These are phyloP conservation scores for Chlorodrepanis virens DNA, from an alignment of 2,113 vertebrate species.

Conservation along the genomic window DNA sequence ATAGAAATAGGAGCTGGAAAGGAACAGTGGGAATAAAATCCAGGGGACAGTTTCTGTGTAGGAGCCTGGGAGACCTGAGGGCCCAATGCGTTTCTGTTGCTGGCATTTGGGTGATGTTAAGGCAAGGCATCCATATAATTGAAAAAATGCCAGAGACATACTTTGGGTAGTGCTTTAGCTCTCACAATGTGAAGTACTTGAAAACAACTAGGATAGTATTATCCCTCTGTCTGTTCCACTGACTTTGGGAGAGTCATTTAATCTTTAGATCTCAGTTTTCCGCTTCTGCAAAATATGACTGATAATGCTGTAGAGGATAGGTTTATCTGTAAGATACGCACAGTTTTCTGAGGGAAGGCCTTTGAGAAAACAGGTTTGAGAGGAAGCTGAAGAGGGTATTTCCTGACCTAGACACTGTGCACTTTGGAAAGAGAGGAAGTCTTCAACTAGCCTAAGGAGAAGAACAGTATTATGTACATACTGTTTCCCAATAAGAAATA, in stretches of 20 bases:
- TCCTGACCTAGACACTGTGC: neutral
- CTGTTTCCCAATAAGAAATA: neutral
- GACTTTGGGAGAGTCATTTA: neutral
- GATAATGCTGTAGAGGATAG: neutral
- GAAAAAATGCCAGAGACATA: neutral
- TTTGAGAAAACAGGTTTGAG: neutral
- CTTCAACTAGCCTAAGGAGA: neutral
- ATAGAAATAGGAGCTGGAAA: neutral
- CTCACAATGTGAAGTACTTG: neutral
- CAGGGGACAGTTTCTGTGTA: neutral
- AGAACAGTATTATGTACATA: neutral
- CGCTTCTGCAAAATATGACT: neutral
- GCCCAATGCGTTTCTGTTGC: neutral
- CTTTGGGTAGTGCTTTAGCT: neutral
- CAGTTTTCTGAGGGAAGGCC: neutral
- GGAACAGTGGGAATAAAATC: neutral
- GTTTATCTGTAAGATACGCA: neutral
- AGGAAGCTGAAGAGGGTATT: slow-evolving; percentile 9
- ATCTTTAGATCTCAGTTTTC: neutral
- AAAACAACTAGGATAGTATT: neutral
- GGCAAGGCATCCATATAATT: neutral
- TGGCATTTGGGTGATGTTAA: neutral
- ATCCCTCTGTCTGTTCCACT: neutral
- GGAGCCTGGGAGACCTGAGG: neutral
- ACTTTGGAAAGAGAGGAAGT: neutral